Base-by-base conservation (phyloP, 1,140 invertebrate species). In the Meloidogyne chitwoodi region DNA sequence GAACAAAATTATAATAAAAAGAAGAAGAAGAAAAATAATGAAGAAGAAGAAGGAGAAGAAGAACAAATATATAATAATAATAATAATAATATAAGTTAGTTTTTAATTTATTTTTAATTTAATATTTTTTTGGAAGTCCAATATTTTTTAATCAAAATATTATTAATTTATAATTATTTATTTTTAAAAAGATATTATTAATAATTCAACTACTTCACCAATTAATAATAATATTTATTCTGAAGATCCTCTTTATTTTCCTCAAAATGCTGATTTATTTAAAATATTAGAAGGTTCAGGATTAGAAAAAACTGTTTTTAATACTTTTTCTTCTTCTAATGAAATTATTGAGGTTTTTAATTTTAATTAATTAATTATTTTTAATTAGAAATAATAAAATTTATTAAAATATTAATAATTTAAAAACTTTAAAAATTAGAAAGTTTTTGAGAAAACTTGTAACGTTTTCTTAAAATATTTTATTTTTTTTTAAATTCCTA, bases 251-350 rank as follows among this genome's bases (percentile, higher is more conserved):
- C 79, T n/a, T 27, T 79, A 79, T 65, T 68, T 79, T 29, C 77
- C 77, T 16, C 64, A 74, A 71, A 29, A 14, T 38, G 24, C 76
- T 24, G 26, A 64, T 16, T 79, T 38, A 34, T 67, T 11, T 31
- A 81, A 64, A 81, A 77, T 72, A 29, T 77, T 70, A 81, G 84
- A 71, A 80, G 86, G 72, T 75, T 63, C 73, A 74, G 80, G 69
- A 76, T 84, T 80, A 12, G 67, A 80, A 31, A 80, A 61, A 24
- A 79, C 77, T 44, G 56, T 79, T 65, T 79, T 79, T 34, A 77
- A 65, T 24, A 79, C 77, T 14, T 79, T 79, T 67, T 24, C 77
- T 38, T 64, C 82, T 65, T 80, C 77, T 26, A 41, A 22, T 26
- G 77, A 79, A 74, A 31, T 79, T 16, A 74, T 79, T 66, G 77